These are phyloP conservation scores for Thaumetopoea pityocampa DNA, from an alignment of 1,140 invertebrate genomes.

Conservation along the genomic window DNA sequence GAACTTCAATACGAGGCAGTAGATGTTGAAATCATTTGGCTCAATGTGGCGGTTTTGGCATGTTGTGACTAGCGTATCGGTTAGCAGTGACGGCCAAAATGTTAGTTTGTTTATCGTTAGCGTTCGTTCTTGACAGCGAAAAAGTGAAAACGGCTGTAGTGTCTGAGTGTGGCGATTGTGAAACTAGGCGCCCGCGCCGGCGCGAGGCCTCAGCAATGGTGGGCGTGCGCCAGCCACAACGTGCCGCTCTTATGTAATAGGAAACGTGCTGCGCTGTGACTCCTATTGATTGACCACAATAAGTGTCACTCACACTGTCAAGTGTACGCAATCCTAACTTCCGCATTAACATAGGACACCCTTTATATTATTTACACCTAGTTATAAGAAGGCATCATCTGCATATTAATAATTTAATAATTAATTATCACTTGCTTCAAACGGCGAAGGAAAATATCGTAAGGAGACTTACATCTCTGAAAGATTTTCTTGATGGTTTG, in stretches of 20 bases:
- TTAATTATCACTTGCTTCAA: too few species aligned
- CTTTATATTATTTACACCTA: too few species aligned
- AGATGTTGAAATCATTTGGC: conserved; percentile 32
- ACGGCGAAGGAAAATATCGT: too few species aligned
- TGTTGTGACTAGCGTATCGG: conserved; percentile 20
- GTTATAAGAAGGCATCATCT: too few species aligned
- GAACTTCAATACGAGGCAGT: conserved; percentile 36
- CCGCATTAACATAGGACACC: too few species aligned
- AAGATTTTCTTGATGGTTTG: too few species aligned
- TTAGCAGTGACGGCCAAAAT: conserved; percentile 63
- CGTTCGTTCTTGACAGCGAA: conserved; percentile 74
- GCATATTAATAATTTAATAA: too few species aligned
- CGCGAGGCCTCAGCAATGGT: conserved; percentile 37
- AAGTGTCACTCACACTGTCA: conserved; percentile 10
- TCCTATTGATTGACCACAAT: conserved; percentile 6
- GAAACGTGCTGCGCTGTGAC: conserved; percentile 24
- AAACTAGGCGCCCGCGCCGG: conserved; percentile 58
- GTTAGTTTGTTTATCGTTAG: conserved; percentile 73
- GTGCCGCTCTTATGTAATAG: conserved; percentile 35
- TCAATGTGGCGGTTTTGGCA: conserved; percentile 27
- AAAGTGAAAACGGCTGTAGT: conserved; percentile 72
- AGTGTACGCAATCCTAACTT: too few species aligned
- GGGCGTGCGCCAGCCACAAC: conserved; percentile 22
- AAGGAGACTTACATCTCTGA: too few species aligned
- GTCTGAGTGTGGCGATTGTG: conserved; percentile 66